Evolutionary conservation across 2,113 vertebrate species (phyloP).

Genomic region (Campylomormyrus tamandua): DNA sequence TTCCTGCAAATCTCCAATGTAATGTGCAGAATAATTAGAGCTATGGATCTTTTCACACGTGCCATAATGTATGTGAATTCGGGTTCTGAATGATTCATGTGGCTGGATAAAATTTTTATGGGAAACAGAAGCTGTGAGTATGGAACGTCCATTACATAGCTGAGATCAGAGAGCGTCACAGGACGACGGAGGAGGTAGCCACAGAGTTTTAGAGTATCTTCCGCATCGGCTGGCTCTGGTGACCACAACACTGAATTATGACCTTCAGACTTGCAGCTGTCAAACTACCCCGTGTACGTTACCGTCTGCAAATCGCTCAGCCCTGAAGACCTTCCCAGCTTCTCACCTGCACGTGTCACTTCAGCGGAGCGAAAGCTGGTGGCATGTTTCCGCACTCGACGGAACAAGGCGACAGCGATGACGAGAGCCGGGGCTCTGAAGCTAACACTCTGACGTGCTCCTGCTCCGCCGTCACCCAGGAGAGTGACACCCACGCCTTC

Average conservation of each 20-base stretch:
- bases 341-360: background rate
- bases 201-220: background rate
- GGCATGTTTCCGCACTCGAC: background rate
- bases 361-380: background rate
- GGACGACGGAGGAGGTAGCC: background rate
- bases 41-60: conserved; percentile 41
- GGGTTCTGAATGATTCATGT: conserved; percentile 51
- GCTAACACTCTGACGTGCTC: background rate
- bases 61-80: conserved; percentile 48
- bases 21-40: conserved; percentile 37
- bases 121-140: conserved; percentile 29
- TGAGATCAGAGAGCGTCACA: conserved; percentile 25
- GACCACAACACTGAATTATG: background rate
- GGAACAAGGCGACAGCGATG: background rate
- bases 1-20: conserved; percentile 14
- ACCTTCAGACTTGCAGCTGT: background rate
- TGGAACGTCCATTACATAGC: conserved; percentile 36
- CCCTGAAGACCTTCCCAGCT: background rate
- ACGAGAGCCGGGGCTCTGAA: background rate
- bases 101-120: conserved; percentile 42
- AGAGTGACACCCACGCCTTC: background rate
- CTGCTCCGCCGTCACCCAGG: background rate
- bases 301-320: background rate
- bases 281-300: background rate
- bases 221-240: background rate